Evolutionary conservation across 23 tunicate genomes (phyloP).

Genomic region (Clavelina lepadiformis): DNA sequence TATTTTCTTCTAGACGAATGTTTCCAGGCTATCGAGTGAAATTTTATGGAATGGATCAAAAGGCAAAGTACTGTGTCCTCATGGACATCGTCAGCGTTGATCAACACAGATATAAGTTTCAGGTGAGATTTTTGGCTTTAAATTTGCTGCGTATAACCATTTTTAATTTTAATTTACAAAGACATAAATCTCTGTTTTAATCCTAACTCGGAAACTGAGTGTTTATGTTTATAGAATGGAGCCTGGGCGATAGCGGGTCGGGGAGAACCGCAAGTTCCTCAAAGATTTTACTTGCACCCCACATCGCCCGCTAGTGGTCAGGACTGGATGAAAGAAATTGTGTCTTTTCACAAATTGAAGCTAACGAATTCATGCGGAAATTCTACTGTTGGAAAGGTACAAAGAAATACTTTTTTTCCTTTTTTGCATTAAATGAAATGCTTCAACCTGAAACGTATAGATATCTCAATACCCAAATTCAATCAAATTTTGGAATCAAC

Average conservation of each 20-base stretch:
- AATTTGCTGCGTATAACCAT: no score
- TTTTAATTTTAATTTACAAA: no score
- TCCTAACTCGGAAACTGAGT: no score
- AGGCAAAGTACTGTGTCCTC: slow-evolving; percentile 44
- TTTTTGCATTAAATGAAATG: no score
- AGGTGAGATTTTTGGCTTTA: no score
- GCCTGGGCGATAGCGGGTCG: slow-evolving; percentile 56
- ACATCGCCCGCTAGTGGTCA: slow-evolving; percentile 42
- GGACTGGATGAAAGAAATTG: slow-evolving; percentile 53
- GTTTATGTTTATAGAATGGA: slow-evolving; percentile 39
- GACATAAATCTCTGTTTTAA: no score
- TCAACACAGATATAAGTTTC: slow-evolving; percentile 49
- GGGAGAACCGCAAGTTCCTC: slow-evolving; percentile 63
- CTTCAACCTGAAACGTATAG: no score
- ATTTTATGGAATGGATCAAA: slow-evolving; percentile 39
- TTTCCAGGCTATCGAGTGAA: no score
- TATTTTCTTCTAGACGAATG: slow-evolving; percentile 32
- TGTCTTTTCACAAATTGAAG: slow-evolving; percentile 55
- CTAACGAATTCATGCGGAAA: slow-evolving; percentile 46
- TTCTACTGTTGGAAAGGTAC: slow-evolving; percentile 28
- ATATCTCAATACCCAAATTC: no score
- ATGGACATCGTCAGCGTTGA: slow-evolving; percentile 45
- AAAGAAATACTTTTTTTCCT: no score
- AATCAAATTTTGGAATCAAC: background rate
- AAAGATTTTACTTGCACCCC: slow-evolving; percentile 51